Base-by-base conservation (phyloP, 2,797 vertebrate genomes). In the Taeniopygia guttata region DNA sequence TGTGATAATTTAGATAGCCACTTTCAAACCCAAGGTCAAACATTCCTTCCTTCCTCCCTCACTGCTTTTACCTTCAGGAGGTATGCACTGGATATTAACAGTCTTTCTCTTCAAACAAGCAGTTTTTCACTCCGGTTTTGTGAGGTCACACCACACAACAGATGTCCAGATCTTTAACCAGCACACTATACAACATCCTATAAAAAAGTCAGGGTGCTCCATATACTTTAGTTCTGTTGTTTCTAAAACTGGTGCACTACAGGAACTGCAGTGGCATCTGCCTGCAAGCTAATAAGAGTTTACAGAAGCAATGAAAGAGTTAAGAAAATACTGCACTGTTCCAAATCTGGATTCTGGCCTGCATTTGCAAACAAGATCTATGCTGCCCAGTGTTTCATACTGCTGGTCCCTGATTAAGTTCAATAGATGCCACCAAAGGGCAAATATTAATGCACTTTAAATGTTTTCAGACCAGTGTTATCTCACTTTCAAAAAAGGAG, bases 1-100 rank as follows among this genome's bases (percentile, higher is more conserved):
- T 0, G 0, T 4, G 22, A 45, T 70, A 62, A 91, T 72, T 90
- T 25, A 78, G 38, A 59, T 90, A 94, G 30, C 87, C 51, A n/a
- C 52, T 87, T 84, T 93, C 78, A 87, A 87, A 90, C 23, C 25
- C 80, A 94, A 84, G 84, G 84, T 93, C 91, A 90, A 76, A 76
- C 42, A 42, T 42, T 80, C 48, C 56, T 90, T 78, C 51, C 88
- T 92, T 79, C 32, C n/a, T 67, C 40, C 36, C 46, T 79, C 49
- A n/a, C 9, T 43, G 46, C 36, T 69, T 84, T 58, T 82, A 56
- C 49, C n/a, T 92, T 70, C 49, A 36, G 48, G 45, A 81, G 23
- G 77, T 82, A 46, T 34, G n/a, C 32, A 80, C 22, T 73, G 27
- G 32, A 60, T 21, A 22, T 51, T 49, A 87, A 69, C 4, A 81